Percentiles rank a stretch among this genome's conserved stretches.
Conservation (phyloP, 2,888 invertebrate species). For the Punctoribates punctum region DNA sequence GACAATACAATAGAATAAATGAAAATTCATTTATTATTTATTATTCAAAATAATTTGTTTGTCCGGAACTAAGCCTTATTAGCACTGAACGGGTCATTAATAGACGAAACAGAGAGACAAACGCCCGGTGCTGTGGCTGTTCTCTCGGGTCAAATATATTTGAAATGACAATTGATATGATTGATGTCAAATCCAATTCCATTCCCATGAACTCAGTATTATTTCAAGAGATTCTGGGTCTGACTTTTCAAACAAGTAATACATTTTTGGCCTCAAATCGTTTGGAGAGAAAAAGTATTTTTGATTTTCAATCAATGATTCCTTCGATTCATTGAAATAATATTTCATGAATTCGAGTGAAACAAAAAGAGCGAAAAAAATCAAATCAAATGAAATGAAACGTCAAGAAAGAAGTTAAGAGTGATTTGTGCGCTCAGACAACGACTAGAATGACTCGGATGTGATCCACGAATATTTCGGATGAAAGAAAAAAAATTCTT, state of each 20-base stretch:
- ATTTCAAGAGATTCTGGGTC: background rate
- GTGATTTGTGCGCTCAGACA: background rate
- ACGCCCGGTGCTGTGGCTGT: background rate
- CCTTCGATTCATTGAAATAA: too few relatives aligned
- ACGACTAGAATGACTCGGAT: background rate
- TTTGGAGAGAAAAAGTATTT: too few relatives aligned
- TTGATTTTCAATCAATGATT: too few relatives aligned
- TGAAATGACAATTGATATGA: background rate
- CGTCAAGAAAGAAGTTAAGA: background rate
- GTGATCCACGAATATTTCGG: background rate
- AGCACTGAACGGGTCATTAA: constrained; percentile 32
- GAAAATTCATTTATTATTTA: background rate
- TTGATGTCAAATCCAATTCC: background rate
- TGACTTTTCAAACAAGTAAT: background rate
- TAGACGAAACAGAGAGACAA: constrained; percentile 11
- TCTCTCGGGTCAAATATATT: background rate
- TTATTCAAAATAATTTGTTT: constrained; percentile 30
- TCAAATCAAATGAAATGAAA: constrained; percentile 13
- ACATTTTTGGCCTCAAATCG: too few relatives aligned
- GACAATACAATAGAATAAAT: background rate
- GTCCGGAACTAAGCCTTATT: constrained; percentile 32
- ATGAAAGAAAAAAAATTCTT: background rate
- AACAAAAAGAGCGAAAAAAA: background rate
- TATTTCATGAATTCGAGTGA: background rate
- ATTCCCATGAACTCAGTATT: constrained; percentile 10